A percentile compares a stretch with the other conserved stretches of the same genome.
Conservation (phyloP, 1,140 invertebrate species). For the Bacillus rossius region DNA sequence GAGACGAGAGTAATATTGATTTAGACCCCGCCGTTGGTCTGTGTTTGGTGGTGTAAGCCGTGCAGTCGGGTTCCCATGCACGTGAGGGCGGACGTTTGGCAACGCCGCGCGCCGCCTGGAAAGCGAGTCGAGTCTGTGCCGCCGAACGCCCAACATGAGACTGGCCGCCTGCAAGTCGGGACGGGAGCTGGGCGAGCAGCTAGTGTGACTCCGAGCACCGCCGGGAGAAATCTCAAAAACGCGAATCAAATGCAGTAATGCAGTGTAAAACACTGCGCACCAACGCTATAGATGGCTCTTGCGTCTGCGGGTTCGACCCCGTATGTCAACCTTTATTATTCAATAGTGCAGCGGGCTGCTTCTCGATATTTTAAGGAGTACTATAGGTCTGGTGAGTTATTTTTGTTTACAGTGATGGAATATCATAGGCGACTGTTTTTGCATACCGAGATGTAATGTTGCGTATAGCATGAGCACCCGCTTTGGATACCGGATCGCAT, state of each 20-base stretch:
- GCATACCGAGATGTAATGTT: neutral
- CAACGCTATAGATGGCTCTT: constrained; percentile 46
- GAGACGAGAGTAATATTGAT: constrained; percentile 10
- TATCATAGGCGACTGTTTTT: constrained; percentile 7
- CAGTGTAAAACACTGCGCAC: constrained; percentile 15
- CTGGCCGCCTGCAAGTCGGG: constrained; percentile 13
- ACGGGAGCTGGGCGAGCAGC: constrained; percentile 7
- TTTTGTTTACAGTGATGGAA: constrained; percentile 7
- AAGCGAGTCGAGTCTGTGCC: constrained; percentile 9
- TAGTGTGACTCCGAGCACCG: constrained; percentile 9
- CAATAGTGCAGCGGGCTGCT: constrained; percentile 46
- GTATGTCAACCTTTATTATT: constrained; percentile 47
- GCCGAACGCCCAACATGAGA: constrained; percentile 10
- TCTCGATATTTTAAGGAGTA: constrained; percentile 48
- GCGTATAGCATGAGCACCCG: too few species aligned
- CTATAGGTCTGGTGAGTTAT: constrained; percentile 47
- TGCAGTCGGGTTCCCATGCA: constrained; percentile 10
- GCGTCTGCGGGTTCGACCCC: constrained; percentile 45
- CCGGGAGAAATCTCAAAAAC: constrained; percentile 9
- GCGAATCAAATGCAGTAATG: constrained; percentile 6
- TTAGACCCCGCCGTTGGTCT: constrained; percentile 3
- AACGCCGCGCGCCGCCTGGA: constrained; percentile 4
- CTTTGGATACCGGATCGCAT: too few species aligned
- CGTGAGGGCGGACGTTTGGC: constrained; percentile 7
- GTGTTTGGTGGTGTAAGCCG: constrained; percentile 11